These are phyloP conservation scores for Monochamus alternatus DNA, from an alignment of 2,888 invertebrate species.

Conservation along the genomic window DNA sequence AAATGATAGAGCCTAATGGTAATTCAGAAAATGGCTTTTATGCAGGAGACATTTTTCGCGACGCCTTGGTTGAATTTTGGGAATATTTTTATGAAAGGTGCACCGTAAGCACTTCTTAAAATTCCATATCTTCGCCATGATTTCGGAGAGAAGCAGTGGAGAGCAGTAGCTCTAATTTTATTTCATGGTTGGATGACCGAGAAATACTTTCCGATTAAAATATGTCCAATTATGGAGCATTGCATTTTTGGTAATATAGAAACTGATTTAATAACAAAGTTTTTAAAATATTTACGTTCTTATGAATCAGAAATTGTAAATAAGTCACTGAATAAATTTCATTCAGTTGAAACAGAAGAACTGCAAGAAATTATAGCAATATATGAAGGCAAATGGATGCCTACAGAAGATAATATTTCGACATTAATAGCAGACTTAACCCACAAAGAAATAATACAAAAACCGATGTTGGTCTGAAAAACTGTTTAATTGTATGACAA, in stretches of 20 bases:
- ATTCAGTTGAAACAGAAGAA: slow-evolving; percentile 17
- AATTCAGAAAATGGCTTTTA: slow-evolving; percentile 38
- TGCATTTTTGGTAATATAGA: slow-evolving; percentile 13
- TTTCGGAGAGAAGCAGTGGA: slow-evolving; percentile 36
- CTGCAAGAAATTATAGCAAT: slow-evolving; percentile 25
- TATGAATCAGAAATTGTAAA: slow-evolving; percentile 20
- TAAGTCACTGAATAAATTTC: slow-evolving; percentile 7
- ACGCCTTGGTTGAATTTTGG: slow-evolving; percentile 42
- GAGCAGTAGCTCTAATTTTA: slow-evolving; percentile 33
- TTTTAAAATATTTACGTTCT: slow-evolving; percentile 6
- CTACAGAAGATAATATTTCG: slow-evolving; percentile 28
- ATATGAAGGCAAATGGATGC: slow-evolving; percentile 37
- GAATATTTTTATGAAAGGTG: slow-evolving; percentile 28
- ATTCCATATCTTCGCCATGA: slow-evolving; percentile 40
- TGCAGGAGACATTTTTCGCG: slow-evolving; percentile 36
- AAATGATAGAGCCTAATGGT: slow-evolving; percentile 37
- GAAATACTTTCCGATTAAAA: slow-evolving; percentile 26
- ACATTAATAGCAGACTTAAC: slow-evolving; percentile 34
- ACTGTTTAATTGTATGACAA: too few species aligned
- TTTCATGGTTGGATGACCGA: slow-evolving; percentile 17
- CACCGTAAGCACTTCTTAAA: slow-evolving; percentile 38
- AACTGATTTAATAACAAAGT: neutral
- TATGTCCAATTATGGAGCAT: slow-evolving; percentile 9
- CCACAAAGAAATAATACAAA: slow-evolving; percentile 38
- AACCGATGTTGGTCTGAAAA: slow-evolving; percentile 40